Conservation (phyloP, 2,888 invertebrate species). For the Harpalus rufipes region DNA sequence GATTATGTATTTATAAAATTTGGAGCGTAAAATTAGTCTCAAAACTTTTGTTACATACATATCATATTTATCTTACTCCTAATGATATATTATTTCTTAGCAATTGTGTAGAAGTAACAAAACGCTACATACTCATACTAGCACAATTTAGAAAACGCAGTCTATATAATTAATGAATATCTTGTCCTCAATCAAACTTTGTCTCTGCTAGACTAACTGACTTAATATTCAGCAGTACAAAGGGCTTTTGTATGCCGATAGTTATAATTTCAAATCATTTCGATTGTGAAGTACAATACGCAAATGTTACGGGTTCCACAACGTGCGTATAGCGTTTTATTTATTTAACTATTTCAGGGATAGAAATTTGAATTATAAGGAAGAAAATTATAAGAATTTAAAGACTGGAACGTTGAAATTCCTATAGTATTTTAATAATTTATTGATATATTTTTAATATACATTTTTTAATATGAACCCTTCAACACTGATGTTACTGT, state of each 20-base stretch:
- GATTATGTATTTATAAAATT: too few relatives aligned
- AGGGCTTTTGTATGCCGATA: constrained; percentile 41
- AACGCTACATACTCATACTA: not conserved
- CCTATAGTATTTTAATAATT: constrained; percentile 65
- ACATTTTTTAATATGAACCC: not conserved
- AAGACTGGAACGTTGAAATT: not conserved
- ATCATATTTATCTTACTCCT: not conserved
- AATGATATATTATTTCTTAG: constrained; percentile 7
- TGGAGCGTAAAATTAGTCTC: too few relatives aligned
- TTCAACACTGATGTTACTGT: not conserved
- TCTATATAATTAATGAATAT: constrained; percentile 39
- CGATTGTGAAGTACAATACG: not conserved
- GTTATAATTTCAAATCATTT: constrained; percentile 49
- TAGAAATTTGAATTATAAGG: not conserved
- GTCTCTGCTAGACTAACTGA: constrained; percentile 15
- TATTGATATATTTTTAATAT: not conserved
- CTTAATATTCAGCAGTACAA: constrained; percentile 41
- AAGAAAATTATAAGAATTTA: constrained; percentile 70
- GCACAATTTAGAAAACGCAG: constrained; percentile 15
- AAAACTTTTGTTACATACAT: too few relatives aligned
- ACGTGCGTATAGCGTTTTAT: not conserved
- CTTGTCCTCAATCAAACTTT: constrained; percentile 46
- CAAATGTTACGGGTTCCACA: not conserved
- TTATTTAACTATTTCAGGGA: not conserved
- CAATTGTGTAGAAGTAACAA: constrained; percentile 25